Evolutionary conservation across 2,113 vertebrate species (phyloP).

Genomic region (Bubalus kerabau): DNA sequence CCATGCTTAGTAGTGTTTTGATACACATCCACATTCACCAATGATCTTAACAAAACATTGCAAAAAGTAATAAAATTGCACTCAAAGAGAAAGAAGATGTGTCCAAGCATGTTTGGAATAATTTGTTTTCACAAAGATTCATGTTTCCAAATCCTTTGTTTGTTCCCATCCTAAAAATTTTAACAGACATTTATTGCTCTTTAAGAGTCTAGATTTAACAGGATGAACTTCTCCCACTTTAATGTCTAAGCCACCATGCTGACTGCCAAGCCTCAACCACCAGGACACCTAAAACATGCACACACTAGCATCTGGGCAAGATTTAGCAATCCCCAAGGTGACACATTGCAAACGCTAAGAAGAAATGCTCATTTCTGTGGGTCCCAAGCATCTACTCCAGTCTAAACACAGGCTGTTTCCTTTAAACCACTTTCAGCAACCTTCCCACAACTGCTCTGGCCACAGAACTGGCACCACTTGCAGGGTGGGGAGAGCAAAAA

Average conservation of each 20-base stretch:
- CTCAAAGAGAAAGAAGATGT: constrained; percentile 5
- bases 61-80: constrained; percentile 1
- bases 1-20: constrained; percentile 15
- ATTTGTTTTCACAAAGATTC: not conserved
- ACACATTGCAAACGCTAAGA: constrained; percentile 40
- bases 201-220: constrained; percentile 42
- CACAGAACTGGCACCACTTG: constrained; percentile 10
- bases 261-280: constrained; percentile 40
- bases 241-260: not conserved
- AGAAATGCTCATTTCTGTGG: constrained; percentile 54
- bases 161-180: not conserved
- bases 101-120: constrained; percentile 31
- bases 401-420: constrained; percentile 67
- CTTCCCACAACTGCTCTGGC: constrained; percentile 41
- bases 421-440: constrained; percentile 52
- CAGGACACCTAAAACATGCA: constrained; percentile 27
- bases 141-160: constrained; percentile 8
- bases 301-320: constrained; percentile 32
- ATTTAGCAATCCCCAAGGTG: constrained; percentile 34
- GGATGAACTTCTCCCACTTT: not conserved
- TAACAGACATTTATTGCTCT: not conserved
- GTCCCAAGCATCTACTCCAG: constrained; percentile 43
- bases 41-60: constrained; percentile 16
- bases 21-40: constrained; percentile 3
- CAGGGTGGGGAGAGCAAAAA: constrained; percentile 26